phyloP scores from a whole-genome alignment of 1,140 invertebrate species.

The Papilio glaucus region DNA sequence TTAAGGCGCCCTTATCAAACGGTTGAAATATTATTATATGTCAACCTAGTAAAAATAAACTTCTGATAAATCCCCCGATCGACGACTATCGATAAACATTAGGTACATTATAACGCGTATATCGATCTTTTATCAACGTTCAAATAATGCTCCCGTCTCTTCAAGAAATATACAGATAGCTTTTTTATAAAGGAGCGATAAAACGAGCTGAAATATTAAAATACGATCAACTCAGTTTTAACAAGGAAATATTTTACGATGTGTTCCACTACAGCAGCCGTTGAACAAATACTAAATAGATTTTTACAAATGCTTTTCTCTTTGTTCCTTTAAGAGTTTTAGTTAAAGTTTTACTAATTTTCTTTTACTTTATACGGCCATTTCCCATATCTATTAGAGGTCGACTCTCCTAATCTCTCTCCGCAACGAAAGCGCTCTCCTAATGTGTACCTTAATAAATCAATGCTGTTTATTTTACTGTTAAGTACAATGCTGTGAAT shows the following conservation, averaged over 20 bases:
- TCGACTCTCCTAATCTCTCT: too few relatives aligned
- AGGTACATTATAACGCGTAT: conserved; percentile 42
- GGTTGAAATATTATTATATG: conserved; percentile 51
- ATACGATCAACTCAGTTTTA: background rate
- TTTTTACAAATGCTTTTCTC: too few relatives aligned
- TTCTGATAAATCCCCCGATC: conserved; percentile 45
- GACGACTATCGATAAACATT: conserved; percentile 45
- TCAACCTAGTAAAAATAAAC: conserved; percentile 48
- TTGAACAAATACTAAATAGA: background rate
- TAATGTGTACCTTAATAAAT: too few relatives aligned
- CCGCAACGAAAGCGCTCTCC: too few relatives aligned
- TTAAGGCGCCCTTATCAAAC: conserved; percentile 50
- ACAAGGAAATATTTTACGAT: background rate
- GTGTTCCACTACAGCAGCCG: background rate
- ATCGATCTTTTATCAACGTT: conserved; percentile 53
- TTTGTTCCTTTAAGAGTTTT: too few relatives aligned
- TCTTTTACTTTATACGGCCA: too few relatives aligned
- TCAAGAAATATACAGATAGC: conserved; percentile 21
- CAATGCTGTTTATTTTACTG: too few relatives aligned
- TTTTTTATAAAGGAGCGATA: background rate
- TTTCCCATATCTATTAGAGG: too few relatives aligned
- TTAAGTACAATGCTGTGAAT: background rate
- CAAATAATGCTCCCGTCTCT: conserved; percentile 63
- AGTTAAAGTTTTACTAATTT: too few relatives aligned
- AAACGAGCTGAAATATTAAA: background rate